Evolutionary conservation across 2,888 invertebrate genomes (phyloP), one percentile per base, ranked within the genome.

Genomic region (Tridacna gigas): DNA sequence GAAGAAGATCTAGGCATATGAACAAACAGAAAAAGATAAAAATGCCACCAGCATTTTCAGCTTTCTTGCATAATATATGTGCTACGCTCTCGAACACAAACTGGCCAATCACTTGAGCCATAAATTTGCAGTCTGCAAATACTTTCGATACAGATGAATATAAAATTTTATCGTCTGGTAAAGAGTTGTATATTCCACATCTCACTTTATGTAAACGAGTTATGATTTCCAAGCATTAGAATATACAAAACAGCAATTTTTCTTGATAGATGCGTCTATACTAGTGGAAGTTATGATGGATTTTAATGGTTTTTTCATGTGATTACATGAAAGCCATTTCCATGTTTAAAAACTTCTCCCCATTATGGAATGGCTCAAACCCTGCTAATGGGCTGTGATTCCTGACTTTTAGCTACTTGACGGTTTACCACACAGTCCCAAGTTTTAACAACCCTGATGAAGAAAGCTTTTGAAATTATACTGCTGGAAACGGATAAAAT

Each of bases 271-370:
- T 71, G 71, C 51, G 71, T 71, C 71, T 71, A 71, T 71, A 71
- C 47, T 47, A 22, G 51, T 71, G 71, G 51, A 51, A 71, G 71
- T 45, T 71, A 47, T 71, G 71, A 71, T 71, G 15, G 48, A 71
- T 71, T 71, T 71, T 71, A 71, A 71, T 71, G 71, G 71, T n/a
- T 47, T 51, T 71, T 51, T 71, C 51, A 22, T 71, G 71, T 71
- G 71, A 71, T 71, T 71, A 71, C 71, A 71, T 71, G 71, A 71
- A 71, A 26, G 15, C 71, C 22, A 56, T 56, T 56, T 56, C 56
- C 56, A 56, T 56, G 11, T 56, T 56, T 20, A 56, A 56, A 56
- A 56, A 56, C 56, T 56, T 56, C 20, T 56, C 20, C 11, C 20
- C 56, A 20, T 56, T 56, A 15, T 3, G 9, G 15, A 56, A 56